Evolutionary conservation across 2,888 invertebrate genomes (phyloP), one percentile per base, ranked within the genome.

Genomic region (Stenoptilia bipunctidactyla): DNA sequence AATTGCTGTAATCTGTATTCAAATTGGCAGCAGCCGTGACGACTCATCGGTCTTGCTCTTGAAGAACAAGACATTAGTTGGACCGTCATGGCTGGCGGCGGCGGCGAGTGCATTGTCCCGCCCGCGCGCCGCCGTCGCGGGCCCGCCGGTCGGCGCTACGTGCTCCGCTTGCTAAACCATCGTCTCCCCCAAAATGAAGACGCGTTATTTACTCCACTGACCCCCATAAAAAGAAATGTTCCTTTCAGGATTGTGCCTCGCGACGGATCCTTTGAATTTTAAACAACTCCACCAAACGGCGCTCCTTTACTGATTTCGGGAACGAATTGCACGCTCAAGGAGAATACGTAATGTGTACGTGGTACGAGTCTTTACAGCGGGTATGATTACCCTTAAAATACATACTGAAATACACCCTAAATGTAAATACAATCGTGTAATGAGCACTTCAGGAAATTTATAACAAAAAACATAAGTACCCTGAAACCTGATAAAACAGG

Each of bases 201-300:
- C 66, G 64, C 67, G 68, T 65, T 73, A 69, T 74, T 70, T 71
- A 69, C 69, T 62, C 61, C 65, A 66, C 58, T 73, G 74, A 74
- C 75, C 75, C 65, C 58, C 61, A 61, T 62, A 66, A 66, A 72
- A 69, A 66, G 66, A 62, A 72, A 63, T 55, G 65, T 56, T 65
- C 59, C 64, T 58, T 51, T 52, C 58, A 59, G 63, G 65, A 66
- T 68, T 65, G 68, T 40, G 53, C 51, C 48, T n/a, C 20, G 49
- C 63, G 62, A 57, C 54, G 59, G 62, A 61, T 61, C 59, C 54
- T 66, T 71, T 30, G 74, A 71, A 74, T 74, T 70, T 72, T 68
- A 73, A 74, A 66, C 64, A 59, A 55, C 49, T 50, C 55, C 30
- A 47, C 47, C 53, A 51, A 53, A 61, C 58, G 58, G 52, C 48